Conservation (phyloP, 2,888 invertebrate genomes). For the Baccha elongata region DNA sequence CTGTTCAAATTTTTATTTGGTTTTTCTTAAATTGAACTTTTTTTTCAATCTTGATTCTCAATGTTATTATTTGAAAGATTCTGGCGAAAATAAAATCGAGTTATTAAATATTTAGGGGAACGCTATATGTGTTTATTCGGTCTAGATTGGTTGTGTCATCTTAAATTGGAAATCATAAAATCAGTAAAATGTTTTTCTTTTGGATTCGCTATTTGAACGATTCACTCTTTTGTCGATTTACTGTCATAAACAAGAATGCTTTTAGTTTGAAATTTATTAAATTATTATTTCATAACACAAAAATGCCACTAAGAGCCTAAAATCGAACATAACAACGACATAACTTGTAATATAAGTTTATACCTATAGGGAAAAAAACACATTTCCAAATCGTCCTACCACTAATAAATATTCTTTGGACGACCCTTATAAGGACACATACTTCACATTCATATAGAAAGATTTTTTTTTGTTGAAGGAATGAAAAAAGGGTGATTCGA, state of each 20-base stretch:
- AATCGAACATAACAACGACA: conserved; percentile 34
- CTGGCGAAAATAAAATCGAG: background rate
- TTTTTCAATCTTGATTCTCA: conserved; percentile 49
- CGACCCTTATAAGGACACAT: conserved; percentile 46
- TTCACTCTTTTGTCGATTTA: no score
- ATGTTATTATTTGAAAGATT: conserved; percentile 36
- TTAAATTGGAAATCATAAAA: no score
- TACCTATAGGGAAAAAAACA: conserved; percentile 8
- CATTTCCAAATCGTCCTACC: conserved; percentile 67
- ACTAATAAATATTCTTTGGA: conserved; percentile 68
- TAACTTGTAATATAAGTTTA: conserved; percentile 64
- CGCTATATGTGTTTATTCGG: no score
- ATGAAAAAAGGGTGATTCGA: conserved; percentile 18
- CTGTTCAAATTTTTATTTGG: conserved; percentile 35
- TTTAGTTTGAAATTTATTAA: conserved; percentile 60
- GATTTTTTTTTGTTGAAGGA: conserved; percentile 10
- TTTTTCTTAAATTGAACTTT: conserved; percentile 34
- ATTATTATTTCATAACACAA: conserved; percentile 41
- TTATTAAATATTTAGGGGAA: background rate
- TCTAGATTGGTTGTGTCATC: no score
- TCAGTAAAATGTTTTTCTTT: no score
- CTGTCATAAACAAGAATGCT: conserved; percentile 51
- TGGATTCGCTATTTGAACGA: no score
- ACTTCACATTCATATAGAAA: conserved; percentile 32
- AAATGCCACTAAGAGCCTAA: conserved; percentile 24